phyloP scores from a whole-genome alignment of 2,797 vertebrate genomes.

The Tolypeutes matacus region DNA sequence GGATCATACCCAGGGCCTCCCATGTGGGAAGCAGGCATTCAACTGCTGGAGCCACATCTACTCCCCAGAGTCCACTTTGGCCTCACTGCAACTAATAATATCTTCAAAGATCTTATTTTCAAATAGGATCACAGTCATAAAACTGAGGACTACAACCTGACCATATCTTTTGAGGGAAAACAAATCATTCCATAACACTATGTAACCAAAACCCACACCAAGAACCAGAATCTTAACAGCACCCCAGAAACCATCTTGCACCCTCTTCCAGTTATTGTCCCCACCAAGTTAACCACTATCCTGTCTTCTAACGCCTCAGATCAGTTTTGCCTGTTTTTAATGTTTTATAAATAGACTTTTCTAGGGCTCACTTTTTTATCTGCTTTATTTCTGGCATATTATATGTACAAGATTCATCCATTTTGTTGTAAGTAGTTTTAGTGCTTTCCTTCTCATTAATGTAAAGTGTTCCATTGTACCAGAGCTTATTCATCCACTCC shows the following conservation, averaged over 20 bases:
- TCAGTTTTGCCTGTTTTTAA: background rate
- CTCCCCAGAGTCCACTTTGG: no score
- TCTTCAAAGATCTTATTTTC: no score
- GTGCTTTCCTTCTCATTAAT: background rate
- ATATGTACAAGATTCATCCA: background rate
- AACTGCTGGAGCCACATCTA: no score
- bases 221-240: background rate
- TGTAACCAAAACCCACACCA: background rate
- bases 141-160: no score
- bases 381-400: background rate
- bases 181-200: background rate
- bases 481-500: background rate
- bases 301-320: background rate
- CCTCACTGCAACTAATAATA: no score
- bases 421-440: background rate
- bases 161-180: no score
- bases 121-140: no score
- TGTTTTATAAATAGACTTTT: background rate
- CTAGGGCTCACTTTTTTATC: background rate
- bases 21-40: no score
- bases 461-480: background rate
- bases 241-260: background rate
- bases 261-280: background rate
- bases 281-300: background rate
- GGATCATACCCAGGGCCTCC: no score